Conservation (phyloP, 1,140 invertebrate genomes). For the Dendroctonus ponderosae region DNA sequence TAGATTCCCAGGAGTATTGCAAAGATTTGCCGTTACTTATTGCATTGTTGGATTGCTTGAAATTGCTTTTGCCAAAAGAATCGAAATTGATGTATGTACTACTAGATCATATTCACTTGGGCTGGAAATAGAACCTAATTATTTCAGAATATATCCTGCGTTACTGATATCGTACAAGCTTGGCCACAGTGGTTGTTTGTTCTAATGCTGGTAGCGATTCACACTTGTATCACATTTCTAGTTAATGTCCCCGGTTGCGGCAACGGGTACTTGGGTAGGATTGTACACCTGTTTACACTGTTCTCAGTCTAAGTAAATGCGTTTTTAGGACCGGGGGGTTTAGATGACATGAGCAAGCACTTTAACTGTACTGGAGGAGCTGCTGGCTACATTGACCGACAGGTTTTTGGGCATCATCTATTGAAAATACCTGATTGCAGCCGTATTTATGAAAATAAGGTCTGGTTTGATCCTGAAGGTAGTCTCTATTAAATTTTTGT, state of each 20-base stretch:
- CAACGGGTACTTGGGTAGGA: constrained; percentile 69
- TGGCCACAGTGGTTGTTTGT: constrained; percentile 70
- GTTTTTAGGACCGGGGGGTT: constrained; percentile 75
- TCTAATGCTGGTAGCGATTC: constrained; percentile 60
- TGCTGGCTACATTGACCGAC: constrained; percentile 79
- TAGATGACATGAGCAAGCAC: constrained; percentile 61
- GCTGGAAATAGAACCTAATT: constrained; percentile 1
- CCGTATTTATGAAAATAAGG: constrained; percentile 65
- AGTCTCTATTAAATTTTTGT: constrained; percentile 21
- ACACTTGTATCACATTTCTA: constrained; percentile 70
- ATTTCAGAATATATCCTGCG: constrained; percentile 39
- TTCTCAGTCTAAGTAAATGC: neutral
- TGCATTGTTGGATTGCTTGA: constrained; percentile 70
- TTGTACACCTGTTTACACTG: neutral
- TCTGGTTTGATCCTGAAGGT: constrained; percentile 88
- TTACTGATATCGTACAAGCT: constrained; percentile 56
- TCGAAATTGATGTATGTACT: constrained; percentile 39
- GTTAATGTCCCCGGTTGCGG: constrained; percentile 74
- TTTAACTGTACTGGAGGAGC: constrained; percentile 84
- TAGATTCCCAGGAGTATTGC: constrained; percentile 80
- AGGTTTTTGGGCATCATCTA: constrained; percentile 74
- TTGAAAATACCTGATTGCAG: constrained; percentile 68
- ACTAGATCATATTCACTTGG: neutral
- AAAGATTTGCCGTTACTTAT: constrained; percentile 79
- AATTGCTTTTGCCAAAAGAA: constrained; percentile 56